Base-by-base conservation (phyloP, 1,140 invertebrate genomes). In the Rhopalosiphum maidis region DNA sequence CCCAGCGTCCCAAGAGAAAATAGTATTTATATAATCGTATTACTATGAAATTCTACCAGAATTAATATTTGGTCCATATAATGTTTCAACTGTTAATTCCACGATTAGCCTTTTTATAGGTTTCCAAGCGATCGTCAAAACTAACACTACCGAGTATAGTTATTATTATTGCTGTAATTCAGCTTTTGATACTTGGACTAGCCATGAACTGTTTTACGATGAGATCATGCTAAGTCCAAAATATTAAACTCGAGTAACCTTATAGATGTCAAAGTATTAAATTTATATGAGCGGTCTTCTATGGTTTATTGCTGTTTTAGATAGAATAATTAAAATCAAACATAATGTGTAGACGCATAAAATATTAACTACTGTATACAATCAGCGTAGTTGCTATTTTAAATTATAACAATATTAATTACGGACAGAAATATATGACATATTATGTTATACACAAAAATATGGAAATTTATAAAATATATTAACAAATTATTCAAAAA, bases 401-500 rank as follows among this genome's bases (percentile, higher is more conserved):
- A n/a, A n/a, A 77, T 77, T 77, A 30, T 77, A 77, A 77, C 30
- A 77, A 77, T 77, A 77, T 77, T 77, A 77, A 77, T 77, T 77
- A 15, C n/a, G 3, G 1, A n/a, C 60, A 77, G 0, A 77, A 77
- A n/a, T n/a, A 77, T 77, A n/a, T 77, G 30, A 0, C n/a, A 77
- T 77, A n/a, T n/a, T 77, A n/a, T 77, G 15, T 77, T 77, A 77
- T n/a, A 9, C 60, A n/a, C 30, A 77, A n/a, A n/a, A 5, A 37
- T 37, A 37, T 15, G 15, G 30, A 18, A n/a, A 77, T 30, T 77
- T n/a, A n/a, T 77, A 77, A n/a, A n/a, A 77, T 77, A 68, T 77
- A 18, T 77, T 77, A 6, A 18, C 30, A 77, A 77, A 77, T 77
- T n/a, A 77, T n/a, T 77, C 60, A 77, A n/a, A 77, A 77, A 77